Base-by-base conservation (phyloP, 1,140 invertebrate genomes). In the Drosophila lowei region DNA sequence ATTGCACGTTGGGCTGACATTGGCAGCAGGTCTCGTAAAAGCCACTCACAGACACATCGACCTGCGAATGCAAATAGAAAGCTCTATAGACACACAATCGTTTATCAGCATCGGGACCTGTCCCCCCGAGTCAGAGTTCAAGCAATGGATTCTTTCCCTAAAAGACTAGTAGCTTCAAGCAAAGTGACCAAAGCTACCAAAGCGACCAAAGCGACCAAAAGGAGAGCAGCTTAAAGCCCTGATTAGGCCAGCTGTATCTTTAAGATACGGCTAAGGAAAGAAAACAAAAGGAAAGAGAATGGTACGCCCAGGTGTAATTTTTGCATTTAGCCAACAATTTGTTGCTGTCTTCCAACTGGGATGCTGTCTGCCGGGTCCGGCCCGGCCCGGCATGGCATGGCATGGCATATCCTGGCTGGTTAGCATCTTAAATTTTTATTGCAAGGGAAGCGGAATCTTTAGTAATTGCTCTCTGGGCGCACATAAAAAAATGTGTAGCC, bases 401-500 rank as follows among this genome's bases (percentile, higher is more conserved):
- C 30, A 3, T 13, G 34, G 34, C 34, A 38, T 11, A 13, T 38
- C 18, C 59, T 62, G 47, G 34, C 61, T 55, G 58, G 78, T 72
- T 72, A 46, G 71, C 59, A 66, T 88, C 83, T 88, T 88, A 88
- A 79, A 88, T 83, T 88, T 88, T 79, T 88, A 88, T 88, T 88
- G 83, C 83, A 77, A 76, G 65, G 61, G 75, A 79, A 78, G 74
- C 78, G 71, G 71, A 86, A 83, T 88, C 75, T 72, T 83, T 60
- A 54, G 79, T 88, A 88, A 88, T 88, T 88, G 83, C 83, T 88
- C 83, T 88, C 83, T 21, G 57, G 83, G 74, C 71, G 84, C 71
- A 55, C 79, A 77, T 88, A 88, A 88, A 88, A 72, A 88, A 77
- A 88, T 85, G 81, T 85, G 81, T 88, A 85, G 83, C 78, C 78